Conservation (phyloP, 2,888 invertebrate species). For the Choristoneura rosaceana region DNA sequence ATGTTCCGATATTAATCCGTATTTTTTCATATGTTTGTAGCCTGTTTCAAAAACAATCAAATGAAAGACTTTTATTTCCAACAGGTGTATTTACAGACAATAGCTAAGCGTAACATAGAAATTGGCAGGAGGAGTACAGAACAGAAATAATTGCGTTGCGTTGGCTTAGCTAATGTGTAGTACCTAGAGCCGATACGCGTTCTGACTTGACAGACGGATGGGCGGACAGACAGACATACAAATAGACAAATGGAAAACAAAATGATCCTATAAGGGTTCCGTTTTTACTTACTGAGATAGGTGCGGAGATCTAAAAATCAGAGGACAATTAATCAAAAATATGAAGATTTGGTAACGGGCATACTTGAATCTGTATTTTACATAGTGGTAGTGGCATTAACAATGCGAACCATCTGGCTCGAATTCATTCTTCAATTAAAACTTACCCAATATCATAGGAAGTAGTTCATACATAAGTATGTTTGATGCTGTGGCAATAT, state of each 20-base stretch:
- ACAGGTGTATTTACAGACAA: neutral
- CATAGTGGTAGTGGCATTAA: neutral
- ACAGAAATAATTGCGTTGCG: no score
- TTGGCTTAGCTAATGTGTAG: no score
- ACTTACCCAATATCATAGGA: slow-evolving; percentile 68
- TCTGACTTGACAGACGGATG: no score
- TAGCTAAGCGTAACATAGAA: neutral
- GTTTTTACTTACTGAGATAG: no score
- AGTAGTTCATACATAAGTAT: slow-evolving; percentile 71
- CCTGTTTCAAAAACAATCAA: slow-evolving; percentile 49
- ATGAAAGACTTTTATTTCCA: neutral
- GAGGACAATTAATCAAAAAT: no score
- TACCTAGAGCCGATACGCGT: no score
- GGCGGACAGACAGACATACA: no score
- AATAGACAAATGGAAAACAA: no score
- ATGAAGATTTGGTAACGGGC: neutral
- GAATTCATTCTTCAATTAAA: neutral
- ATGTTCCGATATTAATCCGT: slow-evolving; percentile 61
- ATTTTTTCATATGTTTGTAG: slow-evolving; percentile 64
- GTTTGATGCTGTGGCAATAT: slow-evolving; percentile 67
- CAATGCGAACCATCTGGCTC: neutral
- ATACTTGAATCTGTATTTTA: neutral
- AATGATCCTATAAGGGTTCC: no score
- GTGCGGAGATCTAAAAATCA: no score
- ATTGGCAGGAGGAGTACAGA: no score